Percentiles rank a stretch among this genome's conserved stretches.
phyloP scores from a whole-genome alignment of 2,797 vertebrate genomes.

The Synanceia verrucosa region DNA sequence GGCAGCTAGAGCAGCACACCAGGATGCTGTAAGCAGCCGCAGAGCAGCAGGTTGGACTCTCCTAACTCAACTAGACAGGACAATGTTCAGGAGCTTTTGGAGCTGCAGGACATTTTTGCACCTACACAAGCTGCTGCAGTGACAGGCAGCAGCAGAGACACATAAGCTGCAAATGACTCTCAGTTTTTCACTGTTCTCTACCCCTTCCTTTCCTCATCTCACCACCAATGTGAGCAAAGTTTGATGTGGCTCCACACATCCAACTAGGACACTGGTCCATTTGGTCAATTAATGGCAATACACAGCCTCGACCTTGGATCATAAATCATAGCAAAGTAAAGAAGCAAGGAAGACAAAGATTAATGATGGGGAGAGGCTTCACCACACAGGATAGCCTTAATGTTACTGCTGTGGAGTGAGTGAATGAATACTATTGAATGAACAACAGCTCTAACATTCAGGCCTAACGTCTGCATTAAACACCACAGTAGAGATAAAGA shows the following conservation, averaged over 20 bases:
- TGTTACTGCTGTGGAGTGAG: conserved; percentile 1
- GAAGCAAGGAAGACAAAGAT: conserved; percentile 9
- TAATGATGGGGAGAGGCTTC: conserved; percentile 6
- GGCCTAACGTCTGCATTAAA: not conserved
- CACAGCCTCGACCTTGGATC: conserved; percentile 6
- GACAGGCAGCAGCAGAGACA: conserved; percentile 32
- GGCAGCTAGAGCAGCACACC: conserved; percentile 28
- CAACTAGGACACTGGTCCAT: conserved; percentile 23
- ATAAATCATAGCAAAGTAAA: conserved; percentile 33
- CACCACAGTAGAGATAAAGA: not conserved
- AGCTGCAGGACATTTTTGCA: conserved; percentile 52
- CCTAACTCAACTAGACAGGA: conserved; percentile 28
- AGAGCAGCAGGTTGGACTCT: conserved; percentile 36
- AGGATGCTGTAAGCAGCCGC: conserved; percentile 18
- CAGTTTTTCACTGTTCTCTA: conserved; percentile 34
- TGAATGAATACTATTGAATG: conserved; percentile 14
- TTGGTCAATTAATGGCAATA: conserved; percentile 24
- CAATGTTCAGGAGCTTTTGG: conserved; percentile 12
- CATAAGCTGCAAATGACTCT: conserved; percentile 37
- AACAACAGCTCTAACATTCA: conserved; percentile 10
- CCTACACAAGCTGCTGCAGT: conserved; percentile 44
- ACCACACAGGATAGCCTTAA: conserved; percentile 24
- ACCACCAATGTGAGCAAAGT: not conserved
- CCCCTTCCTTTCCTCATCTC: not conserved
- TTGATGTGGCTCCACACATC: not conserved